Evolutionary conservation across 2,113 vertebrate species (phyloP), one percentile per base, ranked within the genome.

Genomic region (Ptychochromis oligacanthus): DNA sequence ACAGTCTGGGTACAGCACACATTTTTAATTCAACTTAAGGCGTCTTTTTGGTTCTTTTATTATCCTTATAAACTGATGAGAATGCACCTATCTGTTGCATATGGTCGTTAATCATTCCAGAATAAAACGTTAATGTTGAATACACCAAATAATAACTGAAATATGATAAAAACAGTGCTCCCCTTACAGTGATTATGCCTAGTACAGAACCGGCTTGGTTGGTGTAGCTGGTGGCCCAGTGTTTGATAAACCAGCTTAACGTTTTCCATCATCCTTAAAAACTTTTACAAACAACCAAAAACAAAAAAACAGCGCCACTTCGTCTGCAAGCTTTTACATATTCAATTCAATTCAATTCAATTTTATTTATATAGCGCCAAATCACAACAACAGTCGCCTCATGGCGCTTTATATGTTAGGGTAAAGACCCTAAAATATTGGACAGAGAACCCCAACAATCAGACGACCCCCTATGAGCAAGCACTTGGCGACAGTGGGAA

Each of bases 221-320:
- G 26, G n/a, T 20, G 64, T 28, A 24, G 15, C 56, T 60, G 56
- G 17, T 31, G n/a, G 46, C 38, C 20, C 1, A 38, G 5, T 34
- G 20, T 61, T 28, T 14, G 22, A 56, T 24, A 46, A 90, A 0
- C 49, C 62, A 46, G 65, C 18, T 85, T 77, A 56, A 59, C 49
- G 17, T 81, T 75, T 75, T 11, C 12, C 83, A 84, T 82, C 81
- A 87, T 62, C 38, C 22, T 57, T 28, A 11, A 13, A 78, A 76
- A 40, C 92, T n/a, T n/a, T n/a, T n/a, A n/a, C n/a, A n/a, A n/a
- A n/a, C n/a, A n/a, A n/a, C n/a, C n/a, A n/a, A n/a, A n/a, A n/a
- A 90, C 72, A 17, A 55, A 57, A 10, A 10, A 43, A 4, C 2
- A 13, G 18, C 31, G 20, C 9, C 6, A 31, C 12, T 11, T 5